These are phyloP conservation scores for Drosophila fulvimacula DNA, from an alignment of 2,888 invertebrate genomes.

Conservation along the genomic window DNA sequence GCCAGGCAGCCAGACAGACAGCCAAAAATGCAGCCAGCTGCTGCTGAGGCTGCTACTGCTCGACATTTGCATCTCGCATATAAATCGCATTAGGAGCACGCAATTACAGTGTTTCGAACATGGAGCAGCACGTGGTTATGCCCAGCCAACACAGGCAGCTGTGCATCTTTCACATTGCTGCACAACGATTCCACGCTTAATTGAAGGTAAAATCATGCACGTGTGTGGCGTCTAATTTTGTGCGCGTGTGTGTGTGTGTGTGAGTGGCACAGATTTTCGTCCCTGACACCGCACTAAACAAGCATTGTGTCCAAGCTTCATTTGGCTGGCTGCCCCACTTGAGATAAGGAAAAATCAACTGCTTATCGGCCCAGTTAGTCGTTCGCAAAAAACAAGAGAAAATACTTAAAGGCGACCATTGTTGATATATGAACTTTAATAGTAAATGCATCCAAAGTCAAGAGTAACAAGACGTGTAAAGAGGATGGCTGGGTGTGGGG, in stretches of 20 bases:
- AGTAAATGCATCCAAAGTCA: constrained; percentile 27
- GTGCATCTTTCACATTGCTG: constrained; percentile 14
- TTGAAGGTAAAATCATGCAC: constrained; percentile 56
- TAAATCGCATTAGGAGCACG: constrained; percentile 74
- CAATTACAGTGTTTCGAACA: constrained; percentile 57
- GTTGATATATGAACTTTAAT: constrained; percentile 38
- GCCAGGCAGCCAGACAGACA: constrained; percentile 23
- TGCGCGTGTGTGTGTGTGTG: background rate
- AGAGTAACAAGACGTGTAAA: background rate
- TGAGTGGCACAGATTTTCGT: constrained; percentile 35
- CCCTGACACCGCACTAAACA: constrained; percentile 45
- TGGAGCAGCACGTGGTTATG: constrained; percentile 40
- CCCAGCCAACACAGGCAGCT: constrained; percentile 21
- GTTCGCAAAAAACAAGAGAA: constrained; percentile 13
- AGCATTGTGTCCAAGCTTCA: constrained; percentile 14
- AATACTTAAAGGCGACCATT: constrained; percentile 12
- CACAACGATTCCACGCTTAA: constrained; percentile 28
- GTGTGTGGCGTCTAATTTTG: background rate
- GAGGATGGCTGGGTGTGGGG: background rate
- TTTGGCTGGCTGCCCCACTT: constrained; percentile 27
- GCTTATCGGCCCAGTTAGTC: constrained; percentile 34
- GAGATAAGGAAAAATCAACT: constrained; percentile 47
- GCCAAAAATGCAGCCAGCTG: constrained; percentile 40
- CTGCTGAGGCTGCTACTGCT: constrained; percentile 15
- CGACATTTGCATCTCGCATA: constrained; percentile 74